Conservation (phyloP, 2,113 vertebrate genomes). For the Misgurnus mizolepis region DNA sequence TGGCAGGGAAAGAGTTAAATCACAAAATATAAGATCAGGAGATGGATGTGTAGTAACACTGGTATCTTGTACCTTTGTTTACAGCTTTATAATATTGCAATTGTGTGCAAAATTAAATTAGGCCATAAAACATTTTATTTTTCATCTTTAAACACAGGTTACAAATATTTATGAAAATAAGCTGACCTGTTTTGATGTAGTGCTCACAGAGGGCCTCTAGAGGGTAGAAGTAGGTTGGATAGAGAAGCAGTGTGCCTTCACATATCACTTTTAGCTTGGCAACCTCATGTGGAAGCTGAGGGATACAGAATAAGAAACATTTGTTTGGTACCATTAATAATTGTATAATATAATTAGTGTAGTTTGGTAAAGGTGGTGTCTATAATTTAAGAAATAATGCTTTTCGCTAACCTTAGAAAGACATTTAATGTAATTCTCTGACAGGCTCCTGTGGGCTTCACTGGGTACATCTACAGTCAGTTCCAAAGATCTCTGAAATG, state of each 20-base stretch:
- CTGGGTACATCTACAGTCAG: slow-evolving; percentile 78
- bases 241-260: slow-evolving; percentile 80
- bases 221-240: slow-evolving; percentile 80
- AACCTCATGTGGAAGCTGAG: slow-evolving; percentile 80
- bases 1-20: too few species aligned
- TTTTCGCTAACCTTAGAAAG: slow-evolving; percentile 83
- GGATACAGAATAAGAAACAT: slow-evolving; percentile 2
- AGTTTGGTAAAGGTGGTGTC: not conserved
- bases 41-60: too few species aligned
- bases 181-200: slow-evolving; percentile 83
- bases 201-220: slow-evolving; percentile 85
- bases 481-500: slow-evolving; percentile 84
- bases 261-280: slow-evolving; percentile 83
- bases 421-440: slow-evolving; percentile 81
- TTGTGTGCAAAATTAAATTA: too few species aligned
- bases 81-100: too few species aligned
- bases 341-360: not conserved
- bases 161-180: not conserved
- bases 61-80: too few species aligned
- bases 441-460: slow-evolving; percentile 84
- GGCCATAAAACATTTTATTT: too few species aligned
- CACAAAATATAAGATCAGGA: too few species aligned
- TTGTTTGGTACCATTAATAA: not conserved
- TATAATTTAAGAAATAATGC: not conserved
- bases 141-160: too few species aligned